Base-by-base conservation (phyloP, 2,797 vertebrate species). In the Emys orbicularis region DNA sequence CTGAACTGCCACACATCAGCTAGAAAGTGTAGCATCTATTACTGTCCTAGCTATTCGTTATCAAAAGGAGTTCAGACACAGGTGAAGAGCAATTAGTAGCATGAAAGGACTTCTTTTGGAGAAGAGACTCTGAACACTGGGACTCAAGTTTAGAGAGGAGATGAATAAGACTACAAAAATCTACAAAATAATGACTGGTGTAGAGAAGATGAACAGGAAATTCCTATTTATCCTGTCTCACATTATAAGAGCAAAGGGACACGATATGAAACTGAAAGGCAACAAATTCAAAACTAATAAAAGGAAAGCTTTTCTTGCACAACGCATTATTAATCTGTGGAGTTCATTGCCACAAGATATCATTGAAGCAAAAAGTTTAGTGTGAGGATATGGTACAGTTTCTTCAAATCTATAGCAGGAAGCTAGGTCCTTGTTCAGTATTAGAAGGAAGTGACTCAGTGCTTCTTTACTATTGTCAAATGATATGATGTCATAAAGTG, bases 11-110 rank as follows among this genome's bases (percentile, higher is more conserved):
- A 86, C 76, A 54, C 77, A 90, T 76, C 89, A 91, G 76, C 81
- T 95, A 93, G 90, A 94, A 96, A 94, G 90, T 81, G 50, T 74
- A n/a, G 88, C 83, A 90, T 5, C 41, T 29, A 10, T 72, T 90
- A 23, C 47, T 90, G 56, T 52, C 85, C 57, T 94, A 79, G 87
- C 90, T 95, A 88, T 83, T 93, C 89, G 79, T 83, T 90, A 80
- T 92, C 91, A 65, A 68, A 68, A 68, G 65, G 31, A 31, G 29
- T 37, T 68, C 65, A 68, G 34, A 68, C 19, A 37, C 61, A n/a
- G 18, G n/a, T n/a, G 65, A 68, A 68, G n/a, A 68, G 44, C 25
- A 76, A 23, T 47, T 47, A 76, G 41, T 41, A 27, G 23, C 27
- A 44, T 31, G 25, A 44, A 47, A 76, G 16, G 25, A 76, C 72